These are phyloP conservation scores for Acanthurus lineatus DNA, from an alignment of 2,797 vertebrate genomes.

Conservation along the genomic window DNA sequence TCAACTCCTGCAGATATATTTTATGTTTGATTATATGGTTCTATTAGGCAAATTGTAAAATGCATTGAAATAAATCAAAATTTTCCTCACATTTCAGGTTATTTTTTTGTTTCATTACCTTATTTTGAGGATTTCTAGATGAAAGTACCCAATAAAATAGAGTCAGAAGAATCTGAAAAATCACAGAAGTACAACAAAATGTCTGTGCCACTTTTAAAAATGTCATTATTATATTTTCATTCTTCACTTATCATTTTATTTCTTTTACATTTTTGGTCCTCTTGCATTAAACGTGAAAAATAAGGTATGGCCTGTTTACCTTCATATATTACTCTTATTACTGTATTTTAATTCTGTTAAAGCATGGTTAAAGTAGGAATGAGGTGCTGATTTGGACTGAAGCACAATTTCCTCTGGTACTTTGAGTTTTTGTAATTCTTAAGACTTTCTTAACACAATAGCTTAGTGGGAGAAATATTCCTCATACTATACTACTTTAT, in stretches of 20 bases:
- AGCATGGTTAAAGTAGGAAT: not conserved
- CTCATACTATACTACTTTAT: too few relatives aligned
- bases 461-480: too few relatives aligned
- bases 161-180: not conserved
- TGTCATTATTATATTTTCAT: too few relatives aligned
- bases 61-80: too few relatives aligned
- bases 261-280: not conserved
- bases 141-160: not conserved
- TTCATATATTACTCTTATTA: not conserved
- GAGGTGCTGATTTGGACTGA: not conserved
- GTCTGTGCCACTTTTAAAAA: not conserved
- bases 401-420: not conserved
- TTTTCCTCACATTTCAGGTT: not conserved
- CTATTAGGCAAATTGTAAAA: too few relatives aligned
- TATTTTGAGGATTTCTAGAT: not conserved
- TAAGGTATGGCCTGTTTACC: not conserved
- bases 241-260: not conserved
- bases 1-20: not conserved
- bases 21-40: not conserved
- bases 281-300: not conserved
- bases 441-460: not conserved
- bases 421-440: not conserved
- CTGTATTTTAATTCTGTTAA: not conserved
- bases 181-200: not conserved
- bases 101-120: not conserved